These are phyloP conservation scores for Oryzias javanicus DNA, from an alignment of 2,113 vertebrate species.

Conservation along the genomic window DNA sequence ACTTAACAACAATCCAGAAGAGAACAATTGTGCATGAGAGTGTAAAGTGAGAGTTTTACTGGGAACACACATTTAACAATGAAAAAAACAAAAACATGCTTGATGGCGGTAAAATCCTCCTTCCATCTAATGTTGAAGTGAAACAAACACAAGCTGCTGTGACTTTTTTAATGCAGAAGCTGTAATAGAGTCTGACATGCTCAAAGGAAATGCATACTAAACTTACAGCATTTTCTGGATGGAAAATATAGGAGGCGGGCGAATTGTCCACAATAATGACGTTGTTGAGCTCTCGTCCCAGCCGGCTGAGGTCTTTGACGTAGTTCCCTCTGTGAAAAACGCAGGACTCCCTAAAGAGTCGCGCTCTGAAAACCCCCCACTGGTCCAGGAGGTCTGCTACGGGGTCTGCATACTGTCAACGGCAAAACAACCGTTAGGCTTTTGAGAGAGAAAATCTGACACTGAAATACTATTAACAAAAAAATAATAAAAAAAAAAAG, in stretches of 20 bases:
- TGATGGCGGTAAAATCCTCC: no score
- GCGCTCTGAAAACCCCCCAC: slow-evolving; percentile 94
- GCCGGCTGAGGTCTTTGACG: slow-evolving; percentile 95
- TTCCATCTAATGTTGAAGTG: not conserved
- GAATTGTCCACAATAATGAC: slow-evolving; percentile 98
- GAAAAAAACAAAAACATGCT: no score
- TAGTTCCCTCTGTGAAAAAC: slow-evolving; percentile 99
- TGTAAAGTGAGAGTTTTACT: no score
- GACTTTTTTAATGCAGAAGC: no score
- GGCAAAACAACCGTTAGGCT: not conserved
- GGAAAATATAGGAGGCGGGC: slow-evolving; percentile 98
- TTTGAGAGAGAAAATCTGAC: not conserved
- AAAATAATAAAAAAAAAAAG: not conserved
- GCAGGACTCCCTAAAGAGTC: slow-evolving; percentile 97
- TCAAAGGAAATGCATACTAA: not conserved
- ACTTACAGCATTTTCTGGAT: slow-evolving; percentile 98
- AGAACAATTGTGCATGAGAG: no score
- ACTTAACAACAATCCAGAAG: no score
- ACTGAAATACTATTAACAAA: not conserved
- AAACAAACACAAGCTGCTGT: not conserved
- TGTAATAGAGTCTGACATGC: no score
- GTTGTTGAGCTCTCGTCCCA: slow-evolving; percentile 94
- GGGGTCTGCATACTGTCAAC: slow-evolving; percentile 91
- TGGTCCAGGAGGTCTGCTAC: slow-evolving; percentile 97
- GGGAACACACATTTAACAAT: no score